Conservation (phyloP, 2,113 vertebrate species). For the Orcinus orca region DNA sequence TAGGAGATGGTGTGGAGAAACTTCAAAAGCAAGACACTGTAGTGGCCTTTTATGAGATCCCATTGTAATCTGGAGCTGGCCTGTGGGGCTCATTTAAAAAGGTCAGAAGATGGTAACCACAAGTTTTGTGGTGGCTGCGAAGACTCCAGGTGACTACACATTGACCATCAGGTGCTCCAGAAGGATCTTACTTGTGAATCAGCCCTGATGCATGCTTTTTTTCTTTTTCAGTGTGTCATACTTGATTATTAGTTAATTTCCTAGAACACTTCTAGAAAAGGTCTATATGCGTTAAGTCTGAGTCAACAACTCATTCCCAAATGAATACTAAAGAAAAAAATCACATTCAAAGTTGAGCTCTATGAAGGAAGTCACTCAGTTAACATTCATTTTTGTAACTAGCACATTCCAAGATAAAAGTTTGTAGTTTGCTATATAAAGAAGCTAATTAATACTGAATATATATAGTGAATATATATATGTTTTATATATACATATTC, state of each 20-base stretch:
- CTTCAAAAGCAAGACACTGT: neutral
- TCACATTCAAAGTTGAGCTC: neutral
- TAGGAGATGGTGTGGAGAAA: neutral
- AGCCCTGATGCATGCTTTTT: neutral
- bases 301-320: neutral
- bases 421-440: neutral
- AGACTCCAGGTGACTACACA: neutral
- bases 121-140: neutral
- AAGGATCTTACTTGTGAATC: neutral
- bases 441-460: neutral
- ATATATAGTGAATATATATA: neutral
- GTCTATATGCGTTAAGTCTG: neutral
- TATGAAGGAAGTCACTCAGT: neutral
- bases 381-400: neutral
- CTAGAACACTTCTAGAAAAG: neutral
- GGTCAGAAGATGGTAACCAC: neutral
- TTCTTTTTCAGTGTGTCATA: neutral
- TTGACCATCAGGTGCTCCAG: neutral
- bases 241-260: neutral
- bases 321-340: neutral
- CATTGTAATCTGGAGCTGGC: neutral
- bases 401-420: neutral
- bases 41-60: neutral
- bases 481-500: neutral
- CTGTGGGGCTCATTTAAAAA: neutral